Evolutionary conservation across 2,113 vertebrate genomes (phyloP).

Genomic region (Sporophila hypoxantha): DNA sequence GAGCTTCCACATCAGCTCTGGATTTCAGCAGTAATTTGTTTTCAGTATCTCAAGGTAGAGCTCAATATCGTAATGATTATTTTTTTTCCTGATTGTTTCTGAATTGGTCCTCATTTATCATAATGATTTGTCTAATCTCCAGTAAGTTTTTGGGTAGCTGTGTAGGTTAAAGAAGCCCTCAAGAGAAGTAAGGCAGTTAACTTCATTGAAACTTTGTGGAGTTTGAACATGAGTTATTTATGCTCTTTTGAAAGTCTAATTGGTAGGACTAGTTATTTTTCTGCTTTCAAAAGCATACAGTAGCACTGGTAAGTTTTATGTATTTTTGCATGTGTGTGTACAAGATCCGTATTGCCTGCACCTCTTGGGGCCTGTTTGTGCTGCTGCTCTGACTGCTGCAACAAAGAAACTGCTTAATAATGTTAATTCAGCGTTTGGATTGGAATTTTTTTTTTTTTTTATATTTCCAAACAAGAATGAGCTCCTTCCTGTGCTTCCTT

Average conservation of each 20-base stretch:
- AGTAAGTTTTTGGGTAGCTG: neutral
- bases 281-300: neutral
- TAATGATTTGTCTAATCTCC: neutral
- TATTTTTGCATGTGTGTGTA: neutral
- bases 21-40: neutral
- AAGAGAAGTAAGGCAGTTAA: neutral
- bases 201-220: neutral
- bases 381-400: neutral
- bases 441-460: neutral
- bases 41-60: neutral
- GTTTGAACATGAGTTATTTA: conserved; percentile 8
- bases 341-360: neutral
- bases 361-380: neutral
- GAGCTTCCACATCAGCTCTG: neutral
- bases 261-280: neutral
- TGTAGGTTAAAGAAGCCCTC: neutral
- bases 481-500: neutral
- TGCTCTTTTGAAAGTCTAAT: conserved; percentile 31
- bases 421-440: conserved; percentile 8
- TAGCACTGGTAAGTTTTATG: neutral
- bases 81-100: conserved; percentile 1
- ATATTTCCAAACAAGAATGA: neutral
- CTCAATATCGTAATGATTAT: neutral
- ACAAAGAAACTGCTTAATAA: neutral
- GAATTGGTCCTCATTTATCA: neutral